Base-by-base conservation (phyloP, 2,888 invertebrate genomes). In the Odontocerum albicorne region DNA sequence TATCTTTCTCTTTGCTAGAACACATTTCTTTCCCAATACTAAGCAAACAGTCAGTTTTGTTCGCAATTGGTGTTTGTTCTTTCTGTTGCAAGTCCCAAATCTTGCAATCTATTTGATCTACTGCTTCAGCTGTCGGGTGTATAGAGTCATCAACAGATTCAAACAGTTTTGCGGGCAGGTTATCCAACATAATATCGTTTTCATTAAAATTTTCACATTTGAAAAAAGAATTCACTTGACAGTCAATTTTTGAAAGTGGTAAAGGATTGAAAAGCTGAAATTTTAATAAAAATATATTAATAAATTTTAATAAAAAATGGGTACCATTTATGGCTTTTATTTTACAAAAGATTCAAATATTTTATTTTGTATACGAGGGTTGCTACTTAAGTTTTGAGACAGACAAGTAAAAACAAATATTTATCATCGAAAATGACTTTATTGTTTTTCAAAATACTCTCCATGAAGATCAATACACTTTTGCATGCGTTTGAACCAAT, bases 121-220 rank as follows among this genome's bases (percentile, higher is more conserved):
- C 46, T 17, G 47, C 15, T 32, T 56, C 58, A 12, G 49, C n/a
- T 7, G 13, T 38, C 33, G 49, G 52, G 19, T 56, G 31, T 10
- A 61, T 58, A 3, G 55, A 49, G 7, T 49, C 61, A 17, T 45
- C 38, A 4, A 58, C 55, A 2, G 61, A 49, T 52, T 61, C 61
- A 43, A 61, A 55, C 13, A 61, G 31, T 50, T 61, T 61, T 10
- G 58, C 61, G 3, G 60, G 55, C 19, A 60, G 46, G 44, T 35
- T 57, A 19, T 61, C 61, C 33, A 61, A 31, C 32, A 60, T 55
- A 4, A 58, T 58, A 53, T 61, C 61, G 15, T 32, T 60, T 12
- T 61, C 61, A 47, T 52, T 61, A 16, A 58, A 58, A 42, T 36
- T 56, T 40, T 61, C 61, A 42, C 61, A 61, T 61, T 61, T 61